These are phyloP conservation scores for Trachymyrmex cornetzi DNA, from an alignment of 1,140 invertebrate species.

Conservation along the genomic window DNA sequence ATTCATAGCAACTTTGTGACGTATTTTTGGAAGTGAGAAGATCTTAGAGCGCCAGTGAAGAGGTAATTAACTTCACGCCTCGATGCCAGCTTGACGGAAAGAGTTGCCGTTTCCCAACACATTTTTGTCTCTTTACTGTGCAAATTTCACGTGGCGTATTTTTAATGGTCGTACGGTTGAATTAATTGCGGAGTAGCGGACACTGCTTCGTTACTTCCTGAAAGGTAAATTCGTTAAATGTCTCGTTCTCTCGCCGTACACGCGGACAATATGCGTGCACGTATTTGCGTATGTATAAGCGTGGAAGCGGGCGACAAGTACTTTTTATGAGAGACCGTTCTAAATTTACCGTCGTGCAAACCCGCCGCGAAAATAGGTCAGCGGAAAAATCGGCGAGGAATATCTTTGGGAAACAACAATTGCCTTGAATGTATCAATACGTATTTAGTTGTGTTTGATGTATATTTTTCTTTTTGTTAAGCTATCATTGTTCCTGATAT, in stretches of 20 bases:
- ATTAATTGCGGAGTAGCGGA: conserved; percentile 71
- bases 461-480: conserved; percentile 15
- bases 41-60: conserved; percentile 35
- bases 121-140: conserved; percentile 71
- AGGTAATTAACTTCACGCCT: conserved; percentile 54
- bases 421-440: conserved; percentile 28
- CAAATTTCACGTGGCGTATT: conserved; percentile 69
- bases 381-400: conserved; percentile 32
- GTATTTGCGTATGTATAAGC: conserved; percentile 51
- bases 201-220: conserved; percentile 70
- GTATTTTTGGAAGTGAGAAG: conserved; percentile 42
- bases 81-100: conserved; percentile 8
- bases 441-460: conserved; percentile 10
- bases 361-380: conserved; percentile 34
- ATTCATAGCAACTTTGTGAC: conserved; percentile 40
- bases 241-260: conserved; percentile 65
- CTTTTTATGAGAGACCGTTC: conserved; percentile 52
- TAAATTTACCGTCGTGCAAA: conserved; percentile 30
- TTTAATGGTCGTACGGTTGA: conserved; percentile 71
- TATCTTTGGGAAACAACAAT: conserved; percentile 42
- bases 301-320: conserved; percentile 37
- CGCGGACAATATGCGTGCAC: conserved; percentile 43
- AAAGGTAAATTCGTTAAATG: conserved; percentile 76
- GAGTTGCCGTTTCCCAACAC: conserved; percentile 31
- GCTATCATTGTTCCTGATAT: conserved; percentile 18